Evolutionary conservation across 2,888 invertebrate species (phyloP).

Genomic region (Petrophora chlorosata): DNA sequence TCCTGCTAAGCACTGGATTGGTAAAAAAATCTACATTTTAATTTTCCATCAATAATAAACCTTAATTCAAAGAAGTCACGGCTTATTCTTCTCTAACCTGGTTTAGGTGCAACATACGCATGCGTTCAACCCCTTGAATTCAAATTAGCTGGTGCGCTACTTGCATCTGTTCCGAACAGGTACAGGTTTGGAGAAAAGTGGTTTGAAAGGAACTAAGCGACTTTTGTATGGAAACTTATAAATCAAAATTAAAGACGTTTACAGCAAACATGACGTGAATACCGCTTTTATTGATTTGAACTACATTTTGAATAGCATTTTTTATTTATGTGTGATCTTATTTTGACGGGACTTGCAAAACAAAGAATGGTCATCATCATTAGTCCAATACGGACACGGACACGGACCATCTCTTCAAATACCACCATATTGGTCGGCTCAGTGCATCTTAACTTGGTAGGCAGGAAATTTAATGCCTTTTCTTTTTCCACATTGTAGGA

Average conservation of each 20-base stretch:
- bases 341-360: no score
- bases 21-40: not conserved
- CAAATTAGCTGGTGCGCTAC: constrained; percentile 60
- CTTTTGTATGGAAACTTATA: not conserved
- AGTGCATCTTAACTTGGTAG: no score
- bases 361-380: no score
- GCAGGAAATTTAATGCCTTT: no score
- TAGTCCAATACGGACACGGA: no score
- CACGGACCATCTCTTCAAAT: no score
- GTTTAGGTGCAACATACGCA: constrained; percentile 16
- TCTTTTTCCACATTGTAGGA: no score
- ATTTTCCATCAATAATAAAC: no score
- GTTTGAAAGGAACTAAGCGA: constrained; percentile 5
- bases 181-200: constrained; percentile 37
- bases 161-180: constrained; percentile 53
- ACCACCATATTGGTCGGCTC: no score
- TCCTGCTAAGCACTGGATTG: not conserved
- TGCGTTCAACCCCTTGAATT: constrained; percentile 60
- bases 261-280: constrained; percentile 1
- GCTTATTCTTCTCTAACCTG: not conserved
- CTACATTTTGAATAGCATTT: no score
- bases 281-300: constrained; percentile 1
- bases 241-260: constrained; percentile 7
- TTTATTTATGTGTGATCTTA: no score
- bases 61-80: not conserved